These are phyloP conservation scores for Corvus cornix DNA, from an alignment of 2,113 vertebrate species.

Conservation along the genomic window DNA sequence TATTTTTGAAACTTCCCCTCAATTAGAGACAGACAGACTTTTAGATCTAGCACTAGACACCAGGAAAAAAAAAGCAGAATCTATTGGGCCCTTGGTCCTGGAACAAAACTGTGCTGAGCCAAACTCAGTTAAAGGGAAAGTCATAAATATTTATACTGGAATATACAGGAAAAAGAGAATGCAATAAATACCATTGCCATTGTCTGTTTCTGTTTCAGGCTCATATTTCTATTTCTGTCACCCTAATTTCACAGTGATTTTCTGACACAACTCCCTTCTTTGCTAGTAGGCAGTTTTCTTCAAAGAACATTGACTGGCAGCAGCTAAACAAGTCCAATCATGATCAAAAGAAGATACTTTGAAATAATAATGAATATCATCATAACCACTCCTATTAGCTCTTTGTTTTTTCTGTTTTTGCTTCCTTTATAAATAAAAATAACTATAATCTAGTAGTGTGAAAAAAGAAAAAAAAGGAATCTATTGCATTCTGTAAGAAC, in stretches of 20 bases:
- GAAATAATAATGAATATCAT: background rate
- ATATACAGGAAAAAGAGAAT: background rate
- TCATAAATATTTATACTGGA: background rate
- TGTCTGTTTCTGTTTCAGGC: background rate
- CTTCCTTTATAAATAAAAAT: background rate
- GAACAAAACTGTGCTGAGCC: background rate
- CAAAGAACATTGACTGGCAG: background rate
- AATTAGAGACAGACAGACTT: background rate
- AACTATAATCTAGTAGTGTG: background rate
- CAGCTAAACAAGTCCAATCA: background rate
- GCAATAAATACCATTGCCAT: background rate
- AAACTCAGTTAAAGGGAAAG: background rate
- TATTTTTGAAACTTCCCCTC: background rate
- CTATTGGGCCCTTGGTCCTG: background rate
- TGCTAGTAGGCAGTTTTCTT: background rate
- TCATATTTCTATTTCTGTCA: background rate
- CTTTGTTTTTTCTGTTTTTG: background rate
- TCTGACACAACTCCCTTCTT: background rate
- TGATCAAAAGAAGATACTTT: background rate
- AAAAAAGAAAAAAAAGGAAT: background rate
- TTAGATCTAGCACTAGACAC: background rate
- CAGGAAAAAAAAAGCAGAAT: rapidly evolving
- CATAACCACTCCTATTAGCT: background rate
- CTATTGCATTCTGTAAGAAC: rapidly evolving
- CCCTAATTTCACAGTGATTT: background rate